These are phyloP conservation scores for Corbicula japonica DNA, from an alignment of 2,888 invertebrate species.

Conservation along the genomic window DNA sequence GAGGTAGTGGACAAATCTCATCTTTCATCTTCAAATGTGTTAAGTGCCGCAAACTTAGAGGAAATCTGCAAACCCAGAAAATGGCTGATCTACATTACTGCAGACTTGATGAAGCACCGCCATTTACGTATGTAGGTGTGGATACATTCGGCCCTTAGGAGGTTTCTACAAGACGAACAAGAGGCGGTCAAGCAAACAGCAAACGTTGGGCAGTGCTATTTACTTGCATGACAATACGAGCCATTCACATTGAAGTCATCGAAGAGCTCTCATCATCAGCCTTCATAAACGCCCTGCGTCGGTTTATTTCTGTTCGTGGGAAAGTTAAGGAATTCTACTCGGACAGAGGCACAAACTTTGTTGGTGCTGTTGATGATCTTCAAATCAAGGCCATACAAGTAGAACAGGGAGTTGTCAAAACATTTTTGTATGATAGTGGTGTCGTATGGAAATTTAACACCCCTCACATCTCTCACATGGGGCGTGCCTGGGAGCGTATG, in stretches of 20 bases:
- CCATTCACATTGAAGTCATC: slow-evolving; percentile 59
- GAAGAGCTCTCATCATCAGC: slow-evolving; percentile 44
- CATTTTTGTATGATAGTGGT: slow-evolving; percentile 22
- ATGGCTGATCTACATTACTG: slow-evolving; percentile 63
- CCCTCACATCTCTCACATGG: slow-evolving; percentile 66
- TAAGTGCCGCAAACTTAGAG: slow-evolving; percentile 33
- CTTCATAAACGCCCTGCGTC: slow-evolving; percentile 57
- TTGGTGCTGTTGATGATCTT: slow-evolving; percentile 43
- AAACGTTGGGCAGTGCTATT: slow-evolving; percentile 64
- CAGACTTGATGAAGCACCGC: slow-evolving; percentile 46
- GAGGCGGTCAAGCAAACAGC: slow-evolving; percentile 42
- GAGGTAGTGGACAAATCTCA: slow-evolving; percentile 34
- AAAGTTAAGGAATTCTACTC: slow-evolving; percentile 46
- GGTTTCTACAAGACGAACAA: slow-evolving; percentile 31
- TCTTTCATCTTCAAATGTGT: slow-evolving; percentile 48
- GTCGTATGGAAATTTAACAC: slow-evolving; percentile 47
- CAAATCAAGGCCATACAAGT: slow-evolving; percentile 31
- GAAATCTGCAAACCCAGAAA: slow-evolving; percentile 29
- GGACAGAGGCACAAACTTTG: slow-evolving; percentile 60
- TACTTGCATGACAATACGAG: slow-evolving; percentile 53
- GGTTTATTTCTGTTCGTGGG: slow-evolving; percentile 54
- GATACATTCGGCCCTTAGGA: slow-evolving; percentile 54
- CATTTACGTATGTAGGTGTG: slow-evolving; percentile 58
- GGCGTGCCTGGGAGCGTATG: slow-evolving; percentile 55
- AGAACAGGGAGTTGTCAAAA: slow-evolving; percentile 31